These are phyloP conservation scores for Cordylochernes scorpioides DNA, from an alignment of 2,888 invertebrate genomes.

Conservation along the genomic window DNA sequence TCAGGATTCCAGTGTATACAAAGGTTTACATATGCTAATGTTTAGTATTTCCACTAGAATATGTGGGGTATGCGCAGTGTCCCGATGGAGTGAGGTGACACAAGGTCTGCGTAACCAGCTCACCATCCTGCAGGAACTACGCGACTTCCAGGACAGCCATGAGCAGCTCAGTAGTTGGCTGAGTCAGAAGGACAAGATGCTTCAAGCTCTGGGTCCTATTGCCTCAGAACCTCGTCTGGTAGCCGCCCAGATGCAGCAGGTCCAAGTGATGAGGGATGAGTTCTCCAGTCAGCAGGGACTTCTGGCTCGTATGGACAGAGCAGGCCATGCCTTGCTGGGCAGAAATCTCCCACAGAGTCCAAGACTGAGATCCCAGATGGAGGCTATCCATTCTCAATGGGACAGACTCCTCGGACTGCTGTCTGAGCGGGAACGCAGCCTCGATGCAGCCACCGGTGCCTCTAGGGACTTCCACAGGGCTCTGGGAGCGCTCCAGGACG, in stretches of 20 bases:
- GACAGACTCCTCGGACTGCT: slow-evolving; percentile 47
- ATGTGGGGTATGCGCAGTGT: too few species aligned
- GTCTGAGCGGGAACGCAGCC: slow-evolving; percentile 58
- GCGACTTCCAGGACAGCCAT: slow-evolving; percentile 70
- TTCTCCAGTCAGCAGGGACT: slow-evolving; percentile 75
- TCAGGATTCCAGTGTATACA: too few species aligned
- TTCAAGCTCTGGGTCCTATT: slow-evolving; percentile 77
- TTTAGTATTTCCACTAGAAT: too few species aligned
- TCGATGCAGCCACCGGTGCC: slow-evolving; percentile 72
- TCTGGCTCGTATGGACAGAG: slow-evolving; percentile 50
- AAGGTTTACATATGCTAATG: too few species aligned
- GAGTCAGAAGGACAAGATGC: slow-evolving; percentile 74
- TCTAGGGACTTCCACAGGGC: slow-evolving; percentile 76
- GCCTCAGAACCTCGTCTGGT: slow-evolving; percentile 86
- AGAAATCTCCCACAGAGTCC: slow-evolving; percentile 33
- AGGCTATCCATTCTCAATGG: slow-evolving; percentile 42
- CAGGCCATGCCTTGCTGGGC: slow-evolving; percentile 45
- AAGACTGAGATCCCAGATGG: slow-evolving; percentile 40
- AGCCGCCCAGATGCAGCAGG: slow-evolving; percentile 76
- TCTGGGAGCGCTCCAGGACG: slow-evolving; percentile 49
- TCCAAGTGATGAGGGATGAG: slow-evolving; percentile 51
- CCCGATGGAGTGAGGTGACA: slow-evolving; percentile 66
- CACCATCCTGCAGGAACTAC: slow-evolving; percentile 49
- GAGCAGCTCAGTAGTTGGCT: slow-evolving; percentile 53
- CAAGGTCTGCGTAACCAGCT: slow-evolving; percentile 46